Evolutionary conservation across 2,888 invertebrate genomes (phyloP).

Genomic region (Stenodera caucasica): DNA sequence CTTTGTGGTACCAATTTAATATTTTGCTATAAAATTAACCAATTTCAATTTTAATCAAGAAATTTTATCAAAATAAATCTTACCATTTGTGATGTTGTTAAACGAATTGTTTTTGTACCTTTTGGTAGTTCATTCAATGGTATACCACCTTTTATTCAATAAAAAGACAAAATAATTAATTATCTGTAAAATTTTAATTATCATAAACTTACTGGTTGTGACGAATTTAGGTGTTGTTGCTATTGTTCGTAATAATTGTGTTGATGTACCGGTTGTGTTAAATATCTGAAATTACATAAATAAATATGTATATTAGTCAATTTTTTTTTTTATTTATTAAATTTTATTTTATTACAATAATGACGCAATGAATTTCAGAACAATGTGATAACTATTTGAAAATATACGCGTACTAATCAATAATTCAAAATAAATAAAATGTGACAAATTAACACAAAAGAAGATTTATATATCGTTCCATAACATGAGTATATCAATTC

Average conservation of each 20-base stretch:
- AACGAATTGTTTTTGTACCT: conserved; percentile 59
- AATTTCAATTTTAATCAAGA: conserved; percentile 4
- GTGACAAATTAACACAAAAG: no score
- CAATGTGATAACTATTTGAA: not conserved
- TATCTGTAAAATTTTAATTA: no score
- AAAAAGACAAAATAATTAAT: not conserved
- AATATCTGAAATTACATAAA: conserved; percentile 32
- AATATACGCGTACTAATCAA: not conserved
- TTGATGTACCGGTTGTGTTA: conserved; percentile 32
- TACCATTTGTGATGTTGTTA: conserved; percentile 61
- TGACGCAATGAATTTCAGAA: not conserved
- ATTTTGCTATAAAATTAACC: conserved; percentile 41
- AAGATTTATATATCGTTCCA: no score
- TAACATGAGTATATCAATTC: no score
- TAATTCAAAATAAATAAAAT: no score
- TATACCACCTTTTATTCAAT: conserved; percentile 54
- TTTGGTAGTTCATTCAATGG: conserved; percentile 59
- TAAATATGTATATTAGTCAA: no score
- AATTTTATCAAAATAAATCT: conserved; percentile 21
- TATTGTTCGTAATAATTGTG: conserved; percentile 44
- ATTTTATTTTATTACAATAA: no score
- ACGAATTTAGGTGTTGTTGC: conserved; percentile 47
- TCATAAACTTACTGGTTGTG: conserved; percentile 46
- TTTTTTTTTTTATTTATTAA: no score
- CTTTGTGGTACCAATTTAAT: conserved; percentile 43